Conservation (phyloP, 2,797 vertebrate genomes). For the Novumbra hubbsi region DNA sequence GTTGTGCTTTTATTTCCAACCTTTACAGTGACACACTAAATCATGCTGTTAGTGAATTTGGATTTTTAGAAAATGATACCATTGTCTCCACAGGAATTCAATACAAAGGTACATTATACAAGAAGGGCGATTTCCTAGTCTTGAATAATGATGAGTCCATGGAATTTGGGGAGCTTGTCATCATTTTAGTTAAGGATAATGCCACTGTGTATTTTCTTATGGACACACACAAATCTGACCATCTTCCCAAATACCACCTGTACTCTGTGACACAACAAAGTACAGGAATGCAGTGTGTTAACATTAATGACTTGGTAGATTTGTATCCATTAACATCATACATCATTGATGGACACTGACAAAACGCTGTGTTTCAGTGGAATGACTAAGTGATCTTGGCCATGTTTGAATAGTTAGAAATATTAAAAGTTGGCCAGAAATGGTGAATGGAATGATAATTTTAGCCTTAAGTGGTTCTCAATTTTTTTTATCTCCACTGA, state of each 20-base stretch:
- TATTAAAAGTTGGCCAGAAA: too few relatives aligned
- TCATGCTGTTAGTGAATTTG: constrained; percentile 42
- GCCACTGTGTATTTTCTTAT: constrained; percentile 40
- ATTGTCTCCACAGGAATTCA: constrained; percentile 32
- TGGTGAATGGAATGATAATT: too few relatives aligned
- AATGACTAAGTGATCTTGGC: too few relatives aligned
- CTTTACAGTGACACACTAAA: constrained; percentile 44
- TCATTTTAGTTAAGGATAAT: constrained; percentile 42
- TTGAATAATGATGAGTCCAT: constrained; percentile 32
- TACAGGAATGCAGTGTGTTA: constrained; percentile 30
- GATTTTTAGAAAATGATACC: constrained; percentile 39
- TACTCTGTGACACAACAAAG: constrained; percentile 28
- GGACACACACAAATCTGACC: constrained; percentile 28
- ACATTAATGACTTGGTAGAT: constrained; percentile 42
- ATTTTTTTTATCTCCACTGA: too few relatives aligned
- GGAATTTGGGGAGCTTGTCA: constrained; percentile 47
- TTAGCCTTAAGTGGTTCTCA: too few relatives aligned
- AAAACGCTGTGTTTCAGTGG: too few relatives aligned
- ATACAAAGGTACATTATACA: constrained; percentile 34
- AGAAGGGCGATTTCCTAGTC: constrained; percentile 43
- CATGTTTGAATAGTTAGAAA: too few relatives aligned
- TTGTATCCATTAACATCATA: constrained; percentile 47
- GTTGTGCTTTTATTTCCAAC: constrained; percentile 30
- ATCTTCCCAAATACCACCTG: constrained; percentile 33
- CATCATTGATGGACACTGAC: constrained; percentile 36